phyloP scores from a whole-genome alignment of 2,888 invertebrate species.

The Cremastinae sp. region DNA sequence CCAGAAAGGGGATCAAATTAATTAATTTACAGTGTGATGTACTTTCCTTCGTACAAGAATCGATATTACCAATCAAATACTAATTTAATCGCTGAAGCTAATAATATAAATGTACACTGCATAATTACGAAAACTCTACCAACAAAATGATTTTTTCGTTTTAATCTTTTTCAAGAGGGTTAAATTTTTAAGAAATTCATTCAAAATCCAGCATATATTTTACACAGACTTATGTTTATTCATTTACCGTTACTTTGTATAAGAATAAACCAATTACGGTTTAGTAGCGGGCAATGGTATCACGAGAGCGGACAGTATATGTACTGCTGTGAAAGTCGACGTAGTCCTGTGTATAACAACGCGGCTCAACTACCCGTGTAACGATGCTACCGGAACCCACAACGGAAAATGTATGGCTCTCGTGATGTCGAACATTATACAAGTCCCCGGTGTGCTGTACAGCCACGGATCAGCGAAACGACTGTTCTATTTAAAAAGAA shows the following conservation, averaged over 20 bases:
- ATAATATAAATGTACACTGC: no score
- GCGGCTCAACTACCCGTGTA: slow-evolving; percentile 74
- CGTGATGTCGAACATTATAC: slow-evolving; percentile 71
- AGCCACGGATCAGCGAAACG: slow-evolving; percentile 64
- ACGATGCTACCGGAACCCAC: slow-evolving; percentile 66
- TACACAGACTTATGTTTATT: slow-evolving; percentile 4
- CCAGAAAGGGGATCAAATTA: no score
- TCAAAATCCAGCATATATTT: no score
- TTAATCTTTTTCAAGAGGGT: no score
- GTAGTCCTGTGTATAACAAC: slow-evolving; percentile 60
- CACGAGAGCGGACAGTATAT: slow-evolving; percentile 11
- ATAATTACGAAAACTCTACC: no score
- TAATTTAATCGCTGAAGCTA: no score
- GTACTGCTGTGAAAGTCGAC: slow-evolving; percentile 41
- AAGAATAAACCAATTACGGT: slow-evolving; percentile 27
- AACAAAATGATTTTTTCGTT: no score
- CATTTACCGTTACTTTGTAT: neutral
- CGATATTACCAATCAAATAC: no score
- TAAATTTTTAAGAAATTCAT: no score
- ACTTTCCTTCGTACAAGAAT: no score
- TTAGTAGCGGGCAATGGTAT: slow-evolving; percentile 16
- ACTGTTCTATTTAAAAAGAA: slow-evolving; percentile 41
- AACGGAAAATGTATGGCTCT: slow-evolving; percentile 69
- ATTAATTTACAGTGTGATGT: no score
- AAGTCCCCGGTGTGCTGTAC: slow-evolving; percentile 74